Evolutionary conservation across 2,797 vertebrate species (phyloP), one percentile per base, ranked within the genome.

Genomic region (Coccyzus lansbergi): DNA sequence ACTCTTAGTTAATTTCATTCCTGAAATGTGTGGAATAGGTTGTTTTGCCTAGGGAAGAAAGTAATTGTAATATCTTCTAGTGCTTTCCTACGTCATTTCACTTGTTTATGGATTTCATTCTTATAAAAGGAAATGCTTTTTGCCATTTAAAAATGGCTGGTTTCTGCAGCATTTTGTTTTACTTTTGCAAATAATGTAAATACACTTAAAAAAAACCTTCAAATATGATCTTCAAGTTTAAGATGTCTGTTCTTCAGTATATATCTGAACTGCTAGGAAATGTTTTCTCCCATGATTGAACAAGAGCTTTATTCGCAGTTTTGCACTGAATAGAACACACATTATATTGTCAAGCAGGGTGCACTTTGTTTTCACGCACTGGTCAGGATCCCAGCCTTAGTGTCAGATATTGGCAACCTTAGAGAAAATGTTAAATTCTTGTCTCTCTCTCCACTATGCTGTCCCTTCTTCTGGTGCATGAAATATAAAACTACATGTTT

Each of bases 71-170:
- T 44, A 12, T 83, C 28, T 74, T 63, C 29, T 56, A 29, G 40
- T 85, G 26, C 31, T 80, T 79, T 22, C 19, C 42, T 68, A 6
- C 48, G n/a, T 40, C 25, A 24, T 89, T 89, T 67, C 4, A 52
- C 49, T 56, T 90, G 6, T 28, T 75, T 31, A 36, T 38, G 7
- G 46, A 7, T 82, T 62, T 69, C 76, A 6, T 65, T 38, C 38
- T 38, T 93, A 6, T 48, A 48, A 48, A 76, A 87, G 65, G 20
- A 29, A 71, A 76, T 12, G 12, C 40, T 44, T 72, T 83, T 84
- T 46, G 0, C 15, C 10, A 18, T 44, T 68, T 68, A 75, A 6
- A 25, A 78, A 69, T 1, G 0, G 4, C 7, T 48, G 0, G 72
- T 90, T 85, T 60, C 24, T 44, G 44, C 51, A 28, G 1, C 19